Evolutionary conservation across 2,797 vertebrate genomes (phyloP).

Genomic region (Helarctos malayanus): DNA sequence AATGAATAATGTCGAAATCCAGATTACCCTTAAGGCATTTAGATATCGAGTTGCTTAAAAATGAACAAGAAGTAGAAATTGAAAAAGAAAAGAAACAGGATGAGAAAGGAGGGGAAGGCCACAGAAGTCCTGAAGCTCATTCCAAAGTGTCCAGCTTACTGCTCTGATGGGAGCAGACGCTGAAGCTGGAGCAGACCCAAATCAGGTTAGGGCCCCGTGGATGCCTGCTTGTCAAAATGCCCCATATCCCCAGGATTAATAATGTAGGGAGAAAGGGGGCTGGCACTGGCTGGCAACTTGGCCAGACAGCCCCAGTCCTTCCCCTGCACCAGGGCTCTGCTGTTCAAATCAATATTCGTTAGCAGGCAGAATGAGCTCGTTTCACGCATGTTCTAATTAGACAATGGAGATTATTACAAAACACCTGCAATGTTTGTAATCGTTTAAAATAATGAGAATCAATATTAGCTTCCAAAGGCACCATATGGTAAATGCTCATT

Average conservation of each 20-base stretch:
- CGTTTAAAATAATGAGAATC: slow-evolving; percentile 92
- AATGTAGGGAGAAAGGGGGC: slow-evolving; percentile 59
- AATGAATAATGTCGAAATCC: background rate
- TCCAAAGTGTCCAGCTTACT: background rate
- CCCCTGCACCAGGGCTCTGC: slow-evolving; percentile 80
- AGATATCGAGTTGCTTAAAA: slow-evolving; percentile 8
- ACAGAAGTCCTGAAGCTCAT: slow-evolving; percentile 44
- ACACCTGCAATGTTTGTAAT: slow-evolving; percentile 91
- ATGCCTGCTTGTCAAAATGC: slow-evolving; percentile 38
- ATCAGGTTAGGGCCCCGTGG: background rate
- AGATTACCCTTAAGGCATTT: slow-evolving; percentile 9
- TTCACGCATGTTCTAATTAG: slow-evolving; percentile 89
- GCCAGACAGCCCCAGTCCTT: slow-evolving; percentile 70
- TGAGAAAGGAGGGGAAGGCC: slow-evolving; percentile 9
- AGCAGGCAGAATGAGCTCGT: slow-evolving; percentile 84
- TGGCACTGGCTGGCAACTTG: slow-evolving; percentile 62
- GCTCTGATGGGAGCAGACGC: background rate
- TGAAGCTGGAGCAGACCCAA: background rate
- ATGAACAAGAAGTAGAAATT: background rate
- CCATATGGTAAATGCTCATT: slow-evolving; percentile 90
- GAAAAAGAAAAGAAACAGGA: background rate
- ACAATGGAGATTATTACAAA: slow-evolving; percentile 91
- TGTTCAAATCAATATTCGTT: slow-evolving; percentile 89
- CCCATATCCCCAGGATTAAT: slow-evolving; percentile 48
- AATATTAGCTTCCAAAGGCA: slow-evolving; percentile 90